Conservation (phyloP, 2,888 invertebrate genomes). For the Anthophora plumipes region DNA sequence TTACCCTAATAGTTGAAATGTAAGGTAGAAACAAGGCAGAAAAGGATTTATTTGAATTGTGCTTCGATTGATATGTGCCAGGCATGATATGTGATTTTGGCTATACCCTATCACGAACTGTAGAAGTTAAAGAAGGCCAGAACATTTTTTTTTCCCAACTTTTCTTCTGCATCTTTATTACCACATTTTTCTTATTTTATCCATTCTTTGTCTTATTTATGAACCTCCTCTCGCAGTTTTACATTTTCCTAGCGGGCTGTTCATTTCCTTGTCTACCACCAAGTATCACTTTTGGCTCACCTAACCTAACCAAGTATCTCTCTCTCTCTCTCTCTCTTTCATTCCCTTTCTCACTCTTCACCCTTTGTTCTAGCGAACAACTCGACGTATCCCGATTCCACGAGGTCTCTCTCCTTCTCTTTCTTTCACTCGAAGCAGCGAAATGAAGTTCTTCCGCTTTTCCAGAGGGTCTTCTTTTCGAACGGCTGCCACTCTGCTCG, state of each 20-base stretch:
- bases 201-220: conserved; percentile 37
- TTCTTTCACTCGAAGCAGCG: conserved; percentile 10
- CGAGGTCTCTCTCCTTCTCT: conserved; percentile 10
- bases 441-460: conserved; percentile 70
- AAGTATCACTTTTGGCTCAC: conserved; percentile 41
- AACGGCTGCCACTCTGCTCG: conserved; percentile 35
- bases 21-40: no score
- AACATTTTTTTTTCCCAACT: background rate
- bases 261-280: conserved; percentile 46
- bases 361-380: conserved; percentile 39
- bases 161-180: conserved; percentile 1
- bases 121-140: no score
- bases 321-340: background rate
- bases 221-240: conserved; percentile 48
- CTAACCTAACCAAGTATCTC: no score
- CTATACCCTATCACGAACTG: no score
- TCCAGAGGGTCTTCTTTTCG: conserved; percentile 40
- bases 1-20: no score
- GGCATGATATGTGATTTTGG: no score
- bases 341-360: background rate
- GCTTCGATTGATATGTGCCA: no score
- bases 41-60: no score
- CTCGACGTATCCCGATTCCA: conserved; percentile 62
- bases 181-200: conserved; percentile 16
- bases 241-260: conserved; percentile 53